Evolutionary conservation across 1,140 invertebrate species (phyloP).

Genomic region (Meloidogyne floridensis): DNA sequence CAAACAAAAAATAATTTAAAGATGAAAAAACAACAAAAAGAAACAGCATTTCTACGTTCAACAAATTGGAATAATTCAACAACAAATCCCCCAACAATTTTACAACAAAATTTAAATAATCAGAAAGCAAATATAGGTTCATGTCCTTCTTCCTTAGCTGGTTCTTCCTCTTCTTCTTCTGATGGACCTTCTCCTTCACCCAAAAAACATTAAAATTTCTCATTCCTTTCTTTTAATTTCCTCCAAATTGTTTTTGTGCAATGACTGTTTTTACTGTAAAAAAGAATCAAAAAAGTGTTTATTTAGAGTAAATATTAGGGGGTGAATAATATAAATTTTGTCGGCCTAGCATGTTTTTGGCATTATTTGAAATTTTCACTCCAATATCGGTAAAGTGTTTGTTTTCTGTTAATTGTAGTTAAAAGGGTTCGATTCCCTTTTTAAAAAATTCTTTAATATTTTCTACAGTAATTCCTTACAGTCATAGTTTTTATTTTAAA

Average conservation of each 20-base stretch:
- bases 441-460: too few species aligned
- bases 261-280: not conserved
- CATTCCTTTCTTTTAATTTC: not conserved
- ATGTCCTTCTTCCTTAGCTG: slow-evolving; percentile 20
- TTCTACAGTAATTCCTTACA: too few species aligned
- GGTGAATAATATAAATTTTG: too few species aligned
- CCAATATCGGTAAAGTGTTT: too few species aligned
- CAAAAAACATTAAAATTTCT: slow-evolving; percentile 22
- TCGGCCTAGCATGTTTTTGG: too few species aligned
- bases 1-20: slow-evolving; percentile 10
- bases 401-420: too few species aligned
- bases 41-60: slow-evolving; percentile 52
- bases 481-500: too few species aligned
- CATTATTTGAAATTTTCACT: too few species aligned
- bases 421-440: too few species aligned
- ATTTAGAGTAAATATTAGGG: too few species aligned
- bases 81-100: not conserved
- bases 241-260: too few species aligned
- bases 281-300: too few species aligned
- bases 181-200: slow-evolving; percentile 17
- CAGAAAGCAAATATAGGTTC: not conserved
- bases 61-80: not conserved
- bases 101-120: not conserved
- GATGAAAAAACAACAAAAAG: slow-evolving; percentile 63
- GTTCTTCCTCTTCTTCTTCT: slow-evolving; percentile 22